Base-by-base conservation (phyloP, 2,888 invertebrate species). In the Rhaphigaster nebulosa region DNA sequence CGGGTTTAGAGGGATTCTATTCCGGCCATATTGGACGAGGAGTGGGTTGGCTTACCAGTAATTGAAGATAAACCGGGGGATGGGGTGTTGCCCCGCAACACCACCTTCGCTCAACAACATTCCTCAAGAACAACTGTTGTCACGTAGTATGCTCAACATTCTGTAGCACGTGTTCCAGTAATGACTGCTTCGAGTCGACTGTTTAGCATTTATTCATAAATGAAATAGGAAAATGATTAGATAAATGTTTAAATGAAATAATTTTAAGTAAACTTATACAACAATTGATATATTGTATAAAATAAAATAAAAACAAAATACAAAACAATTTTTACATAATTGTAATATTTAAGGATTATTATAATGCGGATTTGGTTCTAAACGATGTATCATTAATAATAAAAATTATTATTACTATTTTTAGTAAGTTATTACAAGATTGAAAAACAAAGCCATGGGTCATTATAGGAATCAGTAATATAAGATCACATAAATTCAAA, bases 41-140 rank as follows among this genome's bases (percentile, higher is more conserved):
- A 76, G 34, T 76, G 70, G 70, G 34, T 8, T 76, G 70, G 70
- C 70, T 76, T 76, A 76, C 12, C 34, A 38, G 70, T 76, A 76
- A 76, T 76, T 76, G 70, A 76, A 76, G 70, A 76, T 76, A 76
- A 76, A 76, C 70, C 70, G 15, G 34, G 29, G 70, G 70, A 29
- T 29, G 29, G 65, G 65, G 65, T 29, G 29, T 29, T 65, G 29
- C 20, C 70, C 34, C 38, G 34, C 34, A 34, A 38, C 70, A 38
- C 5, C 70, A 38, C 34, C 70, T 38, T 38, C 34, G 12, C 70
- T 76, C 70, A 34, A 23, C 70, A 60, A 65, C 60, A 60, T n/a
- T n/a, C n/a, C 60, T n/a, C 60, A n/a, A n/a, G 29, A 65, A 29
- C 65, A 76, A 76, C 70, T 76, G 34, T 38, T 76, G 70, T 76